phyloP scores from a whole-genome alignment of 1,140 invertebrate species.

The Pseudomyrmex gracilis region DNA sequence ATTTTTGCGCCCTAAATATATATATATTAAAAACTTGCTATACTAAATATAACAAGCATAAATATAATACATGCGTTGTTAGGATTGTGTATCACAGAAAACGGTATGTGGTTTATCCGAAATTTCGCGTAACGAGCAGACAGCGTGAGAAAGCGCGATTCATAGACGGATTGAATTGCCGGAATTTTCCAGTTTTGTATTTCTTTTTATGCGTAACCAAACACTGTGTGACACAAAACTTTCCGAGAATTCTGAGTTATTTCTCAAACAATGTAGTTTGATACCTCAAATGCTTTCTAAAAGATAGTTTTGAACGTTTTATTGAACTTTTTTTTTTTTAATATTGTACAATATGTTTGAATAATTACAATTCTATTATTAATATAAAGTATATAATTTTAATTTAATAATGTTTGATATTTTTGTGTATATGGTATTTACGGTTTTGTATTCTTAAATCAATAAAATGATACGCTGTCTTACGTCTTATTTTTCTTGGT shows the following conservation, averaged over 20 bases:
- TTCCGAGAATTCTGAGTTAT: neutral
- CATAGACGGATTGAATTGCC: slow-evolving; percentile 29
- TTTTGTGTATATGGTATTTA: neutral
- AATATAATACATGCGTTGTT: slow-evolving; percentile 37
- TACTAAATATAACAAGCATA: neutral
- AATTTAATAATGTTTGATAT: neutral
- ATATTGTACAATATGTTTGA: neutral
- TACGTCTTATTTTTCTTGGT: neutral
- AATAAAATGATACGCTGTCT: neutral
- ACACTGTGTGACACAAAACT: neutral
- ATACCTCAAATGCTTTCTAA: neutral
- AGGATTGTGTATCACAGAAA: slow-evolving; percentile 27
- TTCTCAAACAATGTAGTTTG: neutral
- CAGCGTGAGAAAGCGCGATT: slow-evolving; percentile 5
- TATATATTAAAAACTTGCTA: too few species aligned
- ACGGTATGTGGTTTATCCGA: slow-evolving; percentile 14
- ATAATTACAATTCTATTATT: neutral
- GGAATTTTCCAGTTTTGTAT: slow-evolving; percentile 3
- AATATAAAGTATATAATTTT: neutral
- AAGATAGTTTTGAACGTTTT: neutral
- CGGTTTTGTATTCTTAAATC: too few species aligned
- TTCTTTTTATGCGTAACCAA: neutral
- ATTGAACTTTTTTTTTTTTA: neutral
- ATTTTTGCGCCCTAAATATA: too few species aligned
- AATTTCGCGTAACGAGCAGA: slow-evolving; percentile 33